A percentile compares a stretch with the other conserved stretches of the same genome.
phyloP scores from a whole-genome alignment of 2,113 vertebrate genomes.

The Hemiprocne comata region DNA sequence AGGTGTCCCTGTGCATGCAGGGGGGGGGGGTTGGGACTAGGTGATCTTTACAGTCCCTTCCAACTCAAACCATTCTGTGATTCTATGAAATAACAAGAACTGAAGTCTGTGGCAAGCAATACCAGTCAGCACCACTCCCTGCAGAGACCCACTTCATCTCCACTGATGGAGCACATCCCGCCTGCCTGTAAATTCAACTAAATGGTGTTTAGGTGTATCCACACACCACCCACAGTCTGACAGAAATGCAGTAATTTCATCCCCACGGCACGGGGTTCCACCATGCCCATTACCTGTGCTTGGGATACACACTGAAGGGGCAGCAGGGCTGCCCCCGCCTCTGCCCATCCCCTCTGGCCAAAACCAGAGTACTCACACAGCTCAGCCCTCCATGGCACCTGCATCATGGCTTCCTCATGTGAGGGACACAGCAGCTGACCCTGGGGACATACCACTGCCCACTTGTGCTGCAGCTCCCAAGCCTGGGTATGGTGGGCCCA shows the following conservation, averaged over 20 bases:
- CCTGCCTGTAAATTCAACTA: neutral
- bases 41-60: too few species aligned
- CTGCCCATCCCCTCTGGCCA: too few species aligned
- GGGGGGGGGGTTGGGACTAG: too few species aligned
- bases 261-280: fast-evolving
- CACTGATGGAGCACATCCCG: neutral
- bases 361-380: neutral
- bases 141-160: neutral
- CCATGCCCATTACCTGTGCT: neutral
- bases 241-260: neutral
- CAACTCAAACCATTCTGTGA: too few species aligned
- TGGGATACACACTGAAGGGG: neutral
- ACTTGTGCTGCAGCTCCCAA: neutral
- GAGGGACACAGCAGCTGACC: fast-evolving
- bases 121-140: neutral
- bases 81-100: neutral
- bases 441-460: fast-evolving
- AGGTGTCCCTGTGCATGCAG: too few species aligned
- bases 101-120: neutral
- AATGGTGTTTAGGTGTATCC: neutral
- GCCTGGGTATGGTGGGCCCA: fast-evolving
- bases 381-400: fast-evolving
- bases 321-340: neutral
- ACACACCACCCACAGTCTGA: neutral
- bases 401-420: neutral